Conservation (phyloP, 2,888 invertebrate species). For the Drosophila kanekoi region DNA sequence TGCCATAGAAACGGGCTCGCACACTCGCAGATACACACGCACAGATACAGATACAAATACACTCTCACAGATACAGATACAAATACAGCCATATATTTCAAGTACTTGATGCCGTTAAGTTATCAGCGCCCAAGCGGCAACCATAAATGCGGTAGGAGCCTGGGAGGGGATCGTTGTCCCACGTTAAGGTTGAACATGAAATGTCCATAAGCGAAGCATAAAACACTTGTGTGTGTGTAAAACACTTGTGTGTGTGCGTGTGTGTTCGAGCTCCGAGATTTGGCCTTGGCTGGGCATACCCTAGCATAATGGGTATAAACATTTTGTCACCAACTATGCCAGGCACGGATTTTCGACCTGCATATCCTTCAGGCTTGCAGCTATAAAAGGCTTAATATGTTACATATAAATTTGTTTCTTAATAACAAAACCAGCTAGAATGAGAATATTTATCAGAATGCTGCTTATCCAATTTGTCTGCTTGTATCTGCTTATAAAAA, state of each 20-base stretch:
- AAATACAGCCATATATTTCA: constrained; percentile 38
- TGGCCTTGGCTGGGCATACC: constrained; percentile 17
- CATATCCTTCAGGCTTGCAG: too few relatives aligned
- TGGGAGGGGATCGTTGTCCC: constrained; percentile 12
- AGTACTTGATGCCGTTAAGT: constrained; percentile 60
- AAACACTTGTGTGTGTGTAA: constrained; percentile 53
- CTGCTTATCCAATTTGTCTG: too few relatives aligned
- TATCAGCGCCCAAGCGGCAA: constrained; percentile 59
- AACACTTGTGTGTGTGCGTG: constrained; percentile 49
- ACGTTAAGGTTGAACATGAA: constrained; percentile 55
- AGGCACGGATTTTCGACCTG: neutral
- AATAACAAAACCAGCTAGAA: too few relatives aligned
- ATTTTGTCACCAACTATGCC: neutral
- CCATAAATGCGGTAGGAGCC: constrained; percentile 57
- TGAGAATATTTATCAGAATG: too few relatives aligned
- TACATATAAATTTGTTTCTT: too few relatives aligned
- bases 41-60: constrained; percentile 1
- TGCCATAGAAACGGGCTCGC: constrained; percentile 20
- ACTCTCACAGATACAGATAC: constrained; percentile 1
- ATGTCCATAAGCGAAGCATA: constrained; percentile 57
- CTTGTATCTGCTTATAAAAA: too few relatives aligned
- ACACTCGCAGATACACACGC: constrained; percentile 14
- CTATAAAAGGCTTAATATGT: too few relatives aligned
- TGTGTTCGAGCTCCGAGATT: constrained; percentile 33
- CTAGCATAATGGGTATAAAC: neutral